Evolutionary conservation across 1,140 invertebrate genomes (phyloP).

Genomic region (Zaprionus lachaisei): DNA sequence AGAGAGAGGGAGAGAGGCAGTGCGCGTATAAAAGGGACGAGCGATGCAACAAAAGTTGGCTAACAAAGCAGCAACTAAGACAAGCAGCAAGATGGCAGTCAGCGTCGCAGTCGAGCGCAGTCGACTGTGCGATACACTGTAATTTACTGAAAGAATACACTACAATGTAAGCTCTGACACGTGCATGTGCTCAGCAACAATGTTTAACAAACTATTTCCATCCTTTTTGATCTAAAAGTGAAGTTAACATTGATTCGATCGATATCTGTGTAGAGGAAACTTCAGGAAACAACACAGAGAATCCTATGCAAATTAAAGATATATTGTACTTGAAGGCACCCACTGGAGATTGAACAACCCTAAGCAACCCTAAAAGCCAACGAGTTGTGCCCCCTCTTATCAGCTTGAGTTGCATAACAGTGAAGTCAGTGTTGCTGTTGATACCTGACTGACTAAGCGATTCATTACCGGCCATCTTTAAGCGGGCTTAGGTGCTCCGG

Average conservation of each 20-base stretch:
- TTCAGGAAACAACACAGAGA: too few relatives aligned
- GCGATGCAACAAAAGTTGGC: conserved; percentile 34
- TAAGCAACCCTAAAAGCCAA: too few relatives aligned
- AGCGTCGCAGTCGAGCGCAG: not conserved
- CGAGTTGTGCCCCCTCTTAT: not conserved
- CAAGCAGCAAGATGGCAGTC: not conserved
- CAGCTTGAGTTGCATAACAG: not conserved
- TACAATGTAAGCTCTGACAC: not conserved
- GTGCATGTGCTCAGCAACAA: not conserved
- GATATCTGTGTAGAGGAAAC: too few relatives aligned
- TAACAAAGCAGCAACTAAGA: conserved; percentile 9
- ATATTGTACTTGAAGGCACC: too few relatives aligned
- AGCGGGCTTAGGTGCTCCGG: not conserved
- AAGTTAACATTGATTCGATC: too few relatives aligned
- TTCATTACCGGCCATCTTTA: not conserved
- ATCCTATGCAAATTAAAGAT: too few relatives aligned
- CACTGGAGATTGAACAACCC: too few relatives aligned
- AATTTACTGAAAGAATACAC: not conserved
- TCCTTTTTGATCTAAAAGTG: too few relatives aligned
- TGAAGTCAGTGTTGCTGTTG: not conserved
- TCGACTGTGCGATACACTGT: conserved; percentile 4
- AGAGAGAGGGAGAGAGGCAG: not conserved
- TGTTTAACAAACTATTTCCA: too few relatives aligned
- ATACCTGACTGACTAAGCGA: not conserved
- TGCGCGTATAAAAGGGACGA: conserved; percentile 11